Conservation (phyloP, 2,888 invertebrate species). For the Andrena bucephala region DNA sequence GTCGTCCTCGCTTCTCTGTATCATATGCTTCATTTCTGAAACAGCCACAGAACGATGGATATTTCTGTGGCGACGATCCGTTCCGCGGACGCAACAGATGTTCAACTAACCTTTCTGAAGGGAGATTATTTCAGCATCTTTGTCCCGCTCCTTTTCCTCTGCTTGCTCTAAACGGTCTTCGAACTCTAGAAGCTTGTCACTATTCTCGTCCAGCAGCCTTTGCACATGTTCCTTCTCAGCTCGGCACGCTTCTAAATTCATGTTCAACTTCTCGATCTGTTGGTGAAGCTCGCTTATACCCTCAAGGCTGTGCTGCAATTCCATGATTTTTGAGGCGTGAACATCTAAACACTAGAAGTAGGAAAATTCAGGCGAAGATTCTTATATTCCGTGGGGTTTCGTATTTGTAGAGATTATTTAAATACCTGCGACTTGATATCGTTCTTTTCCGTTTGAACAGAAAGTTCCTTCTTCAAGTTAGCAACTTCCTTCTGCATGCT, state of each 20-base stretch:
- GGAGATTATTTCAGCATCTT: conserved; percentile 77
- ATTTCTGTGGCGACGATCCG: neutral
- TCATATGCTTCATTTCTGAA: conserved; percentile 74
- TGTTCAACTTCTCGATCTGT: conserved; percentile 56
- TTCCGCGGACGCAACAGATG: neutral
- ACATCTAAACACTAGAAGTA: conserved; percentile 60
- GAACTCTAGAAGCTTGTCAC: conserved; percentile 38
- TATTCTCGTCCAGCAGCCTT: conserved; percentile 50
- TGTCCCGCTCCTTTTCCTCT: conserved; percentile 72
- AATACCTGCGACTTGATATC: conserved; percentile 50
- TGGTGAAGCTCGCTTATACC: conserved; percentile 34
- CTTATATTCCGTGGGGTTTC: neutral
- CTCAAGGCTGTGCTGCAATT: conserved; percentile 59
- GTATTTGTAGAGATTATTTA: conserved; percentile 7
- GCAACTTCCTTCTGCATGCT: conserved; percentile 14
- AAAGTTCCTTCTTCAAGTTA: conserved; percentile 24
- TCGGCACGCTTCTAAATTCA: conserved; percentile 58
- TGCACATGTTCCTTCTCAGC: conserved; percentile 55
- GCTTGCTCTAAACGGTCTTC: conserved; percentile 59
- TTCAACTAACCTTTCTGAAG: conserved; percentile 75
- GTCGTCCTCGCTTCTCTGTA: conserved; percentile 60
- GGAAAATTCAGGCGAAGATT: neutral
- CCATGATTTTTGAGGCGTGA: conserved; percentile 49
- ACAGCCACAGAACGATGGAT: neutral
- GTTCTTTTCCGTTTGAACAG: conserved; percentile 13